Evolutionary conservation across 2,797 vertebrate genomes (phyloP), one percentile per base, ranked within the genome.

Genomic region (Psittacula derbiana): DNA sequence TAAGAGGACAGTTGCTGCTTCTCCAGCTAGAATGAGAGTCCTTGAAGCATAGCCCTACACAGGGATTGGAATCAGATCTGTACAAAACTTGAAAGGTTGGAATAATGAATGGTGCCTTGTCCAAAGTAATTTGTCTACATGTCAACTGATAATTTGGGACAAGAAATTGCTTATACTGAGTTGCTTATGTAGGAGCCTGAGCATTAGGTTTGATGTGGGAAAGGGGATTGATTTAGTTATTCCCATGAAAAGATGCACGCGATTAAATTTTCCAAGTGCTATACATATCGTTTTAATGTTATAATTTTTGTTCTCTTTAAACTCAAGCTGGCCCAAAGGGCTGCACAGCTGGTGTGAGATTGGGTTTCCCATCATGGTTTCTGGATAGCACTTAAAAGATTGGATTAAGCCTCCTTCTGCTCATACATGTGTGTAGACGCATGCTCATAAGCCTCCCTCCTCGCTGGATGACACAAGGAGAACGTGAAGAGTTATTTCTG

Each of bases 311-410:
- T 24, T 81, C 41, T 65, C 85, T 79, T 43, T 50, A 40, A 72
- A 90, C 23, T 23, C 25, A 33, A 38, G 16, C 20, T 0, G 25
- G 13, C 27, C 40, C 6, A 41, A 28, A 18, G 38, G 52, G 8
- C 36, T 11, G 20, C 0, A 0, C 36, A 43, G 82, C 52, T 20
- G n/a, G 36, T 18, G 2, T 11, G 47, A n/a, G 47, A 4, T 4
- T 50, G 43, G 2, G 1, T 50, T 74, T 86, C 36, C 46, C 38
- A 2, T 25, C 5, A 0, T 44, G 44, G 8, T 88, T 79, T 76
- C 71, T 60, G 61, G 58, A 4, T 28, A 15, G 31, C 50, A 5
- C 43, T 50, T 44, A 3, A 31, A 64, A 28, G 31, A 10, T 31
- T 16, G 55, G 28, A 16, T 71, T 30, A 16, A 61, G 40, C 16